Evolutionary conservation across 2,888 invertebrate genomes (phyloP), one percentile per base, ranked within the genome.

Genomic region (Drosophila parthenogenetica): DNA sequence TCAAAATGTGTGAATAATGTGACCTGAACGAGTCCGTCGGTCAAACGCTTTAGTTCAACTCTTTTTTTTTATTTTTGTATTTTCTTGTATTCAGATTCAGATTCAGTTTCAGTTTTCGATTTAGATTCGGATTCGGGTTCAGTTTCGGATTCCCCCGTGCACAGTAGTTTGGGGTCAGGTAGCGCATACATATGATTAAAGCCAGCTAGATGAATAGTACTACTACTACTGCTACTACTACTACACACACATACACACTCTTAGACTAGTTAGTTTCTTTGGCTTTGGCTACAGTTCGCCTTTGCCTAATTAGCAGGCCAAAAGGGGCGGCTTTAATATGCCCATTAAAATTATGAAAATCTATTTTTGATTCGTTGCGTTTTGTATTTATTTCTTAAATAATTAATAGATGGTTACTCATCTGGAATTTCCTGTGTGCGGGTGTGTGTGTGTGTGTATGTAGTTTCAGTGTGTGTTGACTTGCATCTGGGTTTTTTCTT

Each of bases 341-440:
- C 74, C 70, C 80, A 85, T 83, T 87, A 77, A 87, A 87, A 83
- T 83, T 85, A 83, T 83, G 86, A 83, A 83, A 83, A 87, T 87
- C 79, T 59, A 62, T 73, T 50, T 85, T 63, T 54, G 16, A 48
- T 66, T 78, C 51, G 51, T 62, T 70, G 49, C 60, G 61, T 55
- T 71, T 71, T 46, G 17, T 49, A 7, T 48, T 29, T 43, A 13
- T 40, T 16, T 43, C 40, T 11, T 25, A 50, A 17, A 35, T 7
- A 22, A 37, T 29, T 14, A 40, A 25, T 7, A 29, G 46, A 13
- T 19, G 22, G 55, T 80, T 77, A 79, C 64, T 86, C 80, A 85
- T 82, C 50, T 57, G 65, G 80, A 73, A 82, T 73, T 85, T 80
- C 82, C 86, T 83, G 77, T 29, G 8, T 29, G 29, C 29, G 29